Percentiles rank a stretch among this genome's conserved stretches.
Evolutionary conservation across 2,113 vertebrate species (phyloP).

Genomic region (Pterocles gutturalis): DNA sequence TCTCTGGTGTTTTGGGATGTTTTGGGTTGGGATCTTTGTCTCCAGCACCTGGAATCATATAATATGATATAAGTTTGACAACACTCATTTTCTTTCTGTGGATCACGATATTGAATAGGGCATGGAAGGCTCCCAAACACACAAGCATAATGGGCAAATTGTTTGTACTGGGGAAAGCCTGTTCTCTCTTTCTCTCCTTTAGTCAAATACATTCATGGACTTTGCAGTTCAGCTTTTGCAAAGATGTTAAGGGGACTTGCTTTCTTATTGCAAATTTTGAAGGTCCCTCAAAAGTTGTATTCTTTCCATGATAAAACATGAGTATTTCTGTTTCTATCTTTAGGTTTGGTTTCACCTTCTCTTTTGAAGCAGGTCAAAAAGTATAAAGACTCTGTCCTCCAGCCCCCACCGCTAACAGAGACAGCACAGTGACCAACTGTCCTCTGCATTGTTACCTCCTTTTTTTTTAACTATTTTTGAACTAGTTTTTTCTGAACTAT

Average conservation of each 20-base stretch:
- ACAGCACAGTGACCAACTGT: not conserved
- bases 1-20: slow-evolving; percentile 85
- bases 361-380: not conserved
- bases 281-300: not conserved
- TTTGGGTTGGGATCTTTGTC: slow-evolving; percentile 76
- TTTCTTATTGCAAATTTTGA: not conserved
- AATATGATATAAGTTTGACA: not conserved
- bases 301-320: not conserved
- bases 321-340: not conserved
- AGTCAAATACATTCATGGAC: not conserved
- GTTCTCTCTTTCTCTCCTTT: not conserved
- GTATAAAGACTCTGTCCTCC: not conserved
- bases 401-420: not conserved
- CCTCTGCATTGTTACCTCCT: not conserved
- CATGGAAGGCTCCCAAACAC: not conserved
- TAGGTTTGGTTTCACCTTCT: not conserved
- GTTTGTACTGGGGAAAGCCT: not conserved
- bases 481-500: accelerated
- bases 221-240: not conserved
- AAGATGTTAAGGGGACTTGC: not conserved
- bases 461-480: too few species aligned
- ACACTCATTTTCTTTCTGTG: not conserved
- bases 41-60: slow-evolving; percentile 73
- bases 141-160: not conserved
- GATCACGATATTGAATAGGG: not conserved